Conservation (phyloP, 2,888 invertebrate species). For the Ectemnius continuus region DNA sequence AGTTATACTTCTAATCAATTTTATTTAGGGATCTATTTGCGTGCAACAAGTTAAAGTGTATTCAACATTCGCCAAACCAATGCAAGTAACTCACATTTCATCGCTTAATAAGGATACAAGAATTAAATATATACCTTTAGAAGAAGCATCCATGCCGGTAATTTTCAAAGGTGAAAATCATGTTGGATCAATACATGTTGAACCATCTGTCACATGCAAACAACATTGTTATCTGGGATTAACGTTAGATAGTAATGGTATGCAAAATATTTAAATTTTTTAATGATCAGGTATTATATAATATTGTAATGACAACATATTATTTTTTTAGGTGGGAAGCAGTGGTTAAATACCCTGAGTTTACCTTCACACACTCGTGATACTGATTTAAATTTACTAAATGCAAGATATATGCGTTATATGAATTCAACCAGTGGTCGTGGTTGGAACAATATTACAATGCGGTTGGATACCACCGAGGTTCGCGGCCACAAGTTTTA, state of each 20-base stretch:
- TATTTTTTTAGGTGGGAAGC: constrained; percentile 71
- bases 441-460: constrained; percentile 84
- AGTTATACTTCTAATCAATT: background rate
- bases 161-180: constrained; percentile 76
- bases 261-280: constrained; percentile 35
- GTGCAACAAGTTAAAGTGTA: constrained; percentile 88
- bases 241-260: constrained; percentile 83
- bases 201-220: constrained; percentile 85
- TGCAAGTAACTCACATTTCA: constrained; percentile 86
- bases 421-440: constrained; percentile 79
- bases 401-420: constrained; percentile 82
- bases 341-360: constrained; percentile 84
- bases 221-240: constrained; percentile 89
- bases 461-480: constrained; percentile 88
- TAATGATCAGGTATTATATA: background rate
- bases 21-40: constrained; percentile 84
- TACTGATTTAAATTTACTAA: constrained; percentile 84
- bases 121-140: constrained; percentile 74
- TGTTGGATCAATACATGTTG: constrained; percentile 83
- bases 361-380: constrained; percentile 84
- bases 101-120: constrained; percentile 79
- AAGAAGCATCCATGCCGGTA: constrained; percentile 69
- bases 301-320: background rate
- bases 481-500: constrained; percentile 83
- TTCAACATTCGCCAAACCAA: constrained; percentile 88